Percentiles rank a stretch among this genome's conserved stretches.
These are phyloP conservation scores for Orchesella flavescens DNA, from an alignment of 2,888 invertebrate genomes.

Conservation along the genomic window DNA sequence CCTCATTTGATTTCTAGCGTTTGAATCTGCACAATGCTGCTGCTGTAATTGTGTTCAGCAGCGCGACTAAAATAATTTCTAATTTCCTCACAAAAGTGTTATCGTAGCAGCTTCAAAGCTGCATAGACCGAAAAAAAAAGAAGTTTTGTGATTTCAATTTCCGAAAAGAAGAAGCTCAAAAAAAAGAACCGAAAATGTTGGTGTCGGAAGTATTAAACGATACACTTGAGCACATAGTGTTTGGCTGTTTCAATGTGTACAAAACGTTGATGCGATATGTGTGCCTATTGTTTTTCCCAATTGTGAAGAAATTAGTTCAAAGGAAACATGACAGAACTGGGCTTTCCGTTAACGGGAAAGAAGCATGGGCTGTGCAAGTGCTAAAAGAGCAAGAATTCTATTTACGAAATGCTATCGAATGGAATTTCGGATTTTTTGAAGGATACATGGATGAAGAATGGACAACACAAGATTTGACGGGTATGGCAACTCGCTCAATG, in stretches of 20 bases:
- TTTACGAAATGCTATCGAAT: conserved; percentile 36
- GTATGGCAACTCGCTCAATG: conserved; percentile 38
- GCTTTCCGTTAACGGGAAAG: conserved; percentile 9
- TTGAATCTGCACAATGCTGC: conserved; percentile 21
- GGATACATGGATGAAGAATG: conserved; percentile 61
- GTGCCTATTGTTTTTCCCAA: conserved; percentile 23
- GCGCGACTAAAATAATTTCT: not conserved
- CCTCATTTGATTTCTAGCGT: conserved; percentile 22
- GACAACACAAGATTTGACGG: conserved; percentile 50
- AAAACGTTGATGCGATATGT: conserved; percentile 45
- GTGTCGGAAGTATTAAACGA: conserved; percentile 47
- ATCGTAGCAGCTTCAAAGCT: not conserved
- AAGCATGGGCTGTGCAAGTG: conserved; percentile 31
- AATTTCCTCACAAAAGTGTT: not conserved
- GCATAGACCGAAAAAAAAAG: not conserved
- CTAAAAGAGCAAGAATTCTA: conserved; percentile 53
- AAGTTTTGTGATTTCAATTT: not conserved
- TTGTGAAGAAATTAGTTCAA: conserved; percentile 43
- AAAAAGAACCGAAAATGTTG: conserved; percentile 25
- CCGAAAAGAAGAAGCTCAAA: not conserved
- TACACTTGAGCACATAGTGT: conserved; percentile 43
- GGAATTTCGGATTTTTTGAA: conserved; percentile 60
- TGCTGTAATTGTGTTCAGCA: not conserved
- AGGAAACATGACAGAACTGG: conserved; percentile 25
- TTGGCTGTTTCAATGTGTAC: conserved; percentile 55